A percentile compares a stretch with the other conserved stretches of the same genome.
These are phyloP conservation scores for Venustoraphidia nigricollis DNA, from an alignment of 2,888 invertebrate genomes.

Conservation along the genomic window DNA sequence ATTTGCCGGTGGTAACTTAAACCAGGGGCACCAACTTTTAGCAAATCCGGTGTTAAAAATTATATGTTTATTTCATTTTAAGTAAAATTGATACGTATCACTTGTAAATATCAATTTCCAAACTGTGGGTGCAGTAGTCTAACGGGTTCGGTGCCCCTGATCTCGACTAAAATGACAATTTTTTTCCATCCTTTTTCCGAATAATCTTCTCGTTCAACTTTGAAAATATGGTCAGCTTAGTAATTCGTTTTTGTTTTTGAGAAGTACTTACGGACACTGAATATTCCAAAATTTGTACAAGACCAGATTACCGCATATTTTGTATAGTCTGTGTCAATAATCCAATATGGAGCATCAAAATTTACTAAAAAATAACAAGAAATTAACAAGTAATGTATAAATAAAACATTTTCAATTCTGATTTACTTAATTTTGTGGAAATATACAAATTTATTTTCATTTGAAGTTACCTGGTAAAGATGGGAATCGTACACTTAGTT, in stretches of 20 bases:
- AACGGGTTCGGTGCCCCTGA: too few relatives aligned
- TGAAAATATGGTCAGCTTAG: too few relatives aligned
- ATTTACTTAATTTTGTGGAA: neutral
- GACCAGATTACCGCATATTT: conserved; percentile 46
- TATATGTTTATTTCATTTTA: too few relatives aligned
- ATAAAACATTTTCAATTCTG: neutral
- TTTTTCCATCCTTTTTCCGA: too few relatives aligned
- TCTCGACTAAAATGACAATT: too few relatives aligned
- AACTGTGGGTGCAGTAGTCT: too few relatives aligned
- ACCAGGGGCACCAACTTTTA: too few relatives aligned
- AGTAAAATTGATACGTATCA: too few relatives aligned
- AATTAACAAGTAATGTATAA: conserved; percentile 16
- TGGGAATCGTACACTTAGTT: conserved; percentile 44
- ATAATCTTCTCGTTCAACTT: too few relatives aligned
- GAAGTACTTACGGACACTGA: conserved; percentile 35
- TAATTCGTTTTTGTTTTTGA: conserved; percentile 10
- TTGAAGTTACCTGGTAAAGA: conserved; percentile 35
- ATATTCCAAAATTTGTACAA: conserved; percentile 36
- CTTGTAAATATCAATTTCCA: too few relatives aligned
- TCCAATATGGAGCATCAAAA: conserved; percentile 41
- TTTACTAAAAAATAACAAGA: conserved; percentile 25
- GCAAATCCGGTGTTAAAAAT: too few relatives aligned
- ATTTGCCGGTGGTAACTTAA: too few relatives aligned
- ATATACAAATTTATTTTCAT: conserved; percentile 8
- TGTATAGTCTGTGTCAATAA: conserved; percentile 46